Evolutionary conservation across 2,113 vertebrate species (phyloP), one percentile per base, ranked within the genome.

Genomic region (Peucedramus taeniatus): DNA sequence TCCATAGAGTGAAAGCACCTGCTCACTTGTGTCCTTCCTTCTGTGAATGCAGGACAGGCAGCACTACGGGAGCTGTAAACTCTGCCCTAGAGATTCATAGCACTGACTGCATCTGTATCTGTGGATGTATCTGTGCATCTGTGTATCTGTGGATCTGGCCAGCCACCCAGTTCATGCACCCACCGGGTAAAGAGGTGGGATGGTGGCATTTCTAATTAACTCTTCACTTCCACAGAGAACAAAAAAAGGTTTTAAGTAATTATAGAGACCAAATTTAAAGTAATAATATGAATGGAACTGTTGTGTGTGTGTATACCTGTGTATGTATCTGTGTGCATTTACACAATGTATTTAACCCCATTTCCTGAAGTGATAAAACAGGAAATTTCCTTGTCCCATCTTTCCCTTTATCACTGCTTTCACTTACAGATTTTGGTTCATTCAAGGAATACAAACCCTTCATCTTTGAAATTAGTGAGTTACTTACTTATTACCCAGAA

Each of bases 91-190:
- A 64, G 24, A 75, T 63, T 49, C 39, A 63, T 2, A 42, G 30
- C n/a, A 15, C 50, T 60, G 24, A 22, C 28, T 64, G 15, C 31
- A 24, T 0, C 2, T 27, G 20, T 53, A 4, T n/a, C 49, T 23
- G 1, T 31, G 3, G 6, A 17, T 44, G 20, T 53, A 4, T n/a
- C 49, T 23, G 1, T 31, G 3, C 5, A 17, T 44, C 65, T 0
- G 2, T 27, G 20, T 53, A 4, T n/a, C 49, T 23, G 1, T 31
- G 3, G 6, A 17, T 44, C 65, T 49, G 61, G 44, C 17, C 39
- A 74, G 35, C 2, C 33, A 66, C 24, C 7, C 1, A 2, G 30
- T 23, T 75, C 56, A 6, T 22, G 23, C n/a, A 47, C 14, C 24
- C 47, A 23, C 0, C 0, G 47, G 20, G 10, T 57, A 42, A 89